Percentiles rank a stretch among this genome's conserved stretches.
Conservation (phyloP, 2,888 invertebrate species). For the Eilema depressum region DNA sequence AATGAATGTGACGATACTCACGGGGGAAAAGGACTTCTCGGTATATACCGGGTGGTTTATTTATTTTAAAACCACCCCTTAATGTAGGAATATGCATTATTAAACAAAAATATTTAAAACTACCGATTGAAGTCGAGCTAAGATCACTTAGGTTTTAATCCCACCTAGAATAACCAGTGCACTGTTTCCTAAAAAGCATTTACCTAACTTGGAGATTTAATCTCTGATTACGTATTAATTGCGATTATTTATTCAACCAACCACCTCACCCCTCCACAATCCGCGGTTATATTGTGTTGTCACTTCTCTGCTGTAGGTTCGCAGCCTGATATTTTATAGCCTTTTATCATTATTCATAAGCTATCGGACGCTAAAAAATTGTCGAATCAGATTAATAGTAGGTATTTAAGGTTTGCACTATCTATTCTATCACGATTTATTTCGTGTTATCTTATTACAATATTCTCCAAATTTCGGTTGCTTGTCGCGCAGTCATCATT, state of each 20-base stretch:
- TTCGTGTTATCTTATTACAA: neutral
- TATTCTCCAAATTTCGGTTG: neutral
- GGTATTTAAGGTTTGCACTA: neutral
- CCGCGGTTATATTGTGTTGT: neutral
- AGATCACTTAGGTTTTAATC: neutral
- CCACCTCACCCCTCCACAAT: neutral
- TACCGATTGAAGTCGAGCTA: neutral
- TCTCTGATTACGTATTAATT: neutral
- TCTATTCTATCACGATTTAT: neutral
- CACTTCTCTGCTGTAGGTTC: neutral
- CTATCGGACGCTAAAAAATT: neutral
- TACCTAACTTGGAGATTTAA: neutral
- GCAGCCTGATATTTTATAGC: neutral
- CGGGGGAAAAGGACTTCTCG: too few relatives aligned
- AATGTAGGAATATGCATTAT: too few relatives aligned
- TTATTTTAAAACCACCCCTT: too few relatives aligned
- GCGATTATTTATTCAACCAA: neutral
- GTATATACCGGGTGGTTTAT: too few relatives aligned
- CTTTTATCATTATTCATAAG: neutral
- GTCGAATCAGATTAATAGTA: neutral
- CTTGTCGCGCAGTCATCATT: too few relatives aligned
- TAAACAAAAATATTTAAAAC: too few relatives aligned
- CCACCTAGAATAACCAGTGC: neutral
- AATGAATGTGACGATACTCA: too few relatives aligned
- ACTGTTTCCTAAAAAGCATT: constrained; percentile 1